Percentiles rank a stretch among this genome's conserved stretches.
These are phyloP conservation scores for Phrynocephalus forsythii DNA, from an alignment of 2,797 vertebrate species.

Conservation along the genomic window DNA sequence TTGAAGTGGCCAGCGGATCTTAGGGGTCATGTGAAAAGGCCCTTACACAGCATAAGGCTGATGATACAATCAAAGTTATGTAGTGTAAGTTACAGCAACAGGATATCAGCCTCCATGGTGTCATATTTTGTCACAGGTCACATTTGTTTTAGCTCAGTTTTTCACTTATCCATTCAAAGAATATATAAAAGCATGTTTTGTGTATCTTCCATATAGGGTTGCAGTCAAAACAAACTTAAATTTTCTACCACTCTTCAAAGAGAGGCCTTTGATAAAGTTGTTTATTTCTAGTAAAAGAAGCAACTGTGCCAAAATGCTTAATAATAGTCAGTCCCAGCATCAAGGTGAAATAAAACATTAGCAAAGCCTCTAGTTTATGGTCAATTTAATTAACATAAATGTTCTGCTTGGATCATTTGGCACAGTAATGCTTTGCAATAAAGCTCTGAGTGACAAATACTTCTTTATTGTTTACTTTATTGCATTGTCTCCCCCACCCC, in stretches of 20 bases:
- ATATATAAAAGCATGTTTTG: background rate
- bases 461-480: slow-evolving; percentile 69
- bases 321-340: slow-evolving; percentile 36
- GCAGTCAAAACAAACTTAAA: background rate
- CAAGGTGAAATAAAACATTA: slow-evolving; percentile 69
- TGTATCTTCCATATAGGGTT: background rate
- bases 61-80: no score
- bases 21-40: no score
- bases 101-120: no score
- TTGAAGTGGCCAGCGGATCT: no score
- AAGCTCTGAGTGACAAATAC: slow-evolving; percentile 66
- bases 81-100: no score
- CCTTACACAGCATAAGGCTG: no score
- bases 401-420: slow-evolving; percentile 63
- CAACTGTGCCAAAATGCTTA: slow-evolving; percentile 40
- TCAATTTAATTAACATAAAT: slow-evolving; percentile 69
- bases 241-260: slow-evolving; percentile 50
- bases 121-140: background rate
- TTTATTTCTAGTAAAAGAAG: slow-evolving; percentile 30
- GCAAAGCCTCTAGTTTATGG: slow-evolving; percentile 58
- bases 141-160: background rate
- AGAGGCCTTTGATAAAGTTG: slow-evolving; percentile 28
- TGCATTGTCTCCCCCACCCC: slow-evolving; percentile 41
- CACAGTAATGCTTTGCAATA: slow-evolving; percentile 60
- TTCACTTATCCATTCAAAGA: background rate